Evolutionary conservation across 2,888 invertebrate genomes (phyloP), one percentile per base, ranked within the genome.

Genomic region (Metacarcinus magister): DNA sequence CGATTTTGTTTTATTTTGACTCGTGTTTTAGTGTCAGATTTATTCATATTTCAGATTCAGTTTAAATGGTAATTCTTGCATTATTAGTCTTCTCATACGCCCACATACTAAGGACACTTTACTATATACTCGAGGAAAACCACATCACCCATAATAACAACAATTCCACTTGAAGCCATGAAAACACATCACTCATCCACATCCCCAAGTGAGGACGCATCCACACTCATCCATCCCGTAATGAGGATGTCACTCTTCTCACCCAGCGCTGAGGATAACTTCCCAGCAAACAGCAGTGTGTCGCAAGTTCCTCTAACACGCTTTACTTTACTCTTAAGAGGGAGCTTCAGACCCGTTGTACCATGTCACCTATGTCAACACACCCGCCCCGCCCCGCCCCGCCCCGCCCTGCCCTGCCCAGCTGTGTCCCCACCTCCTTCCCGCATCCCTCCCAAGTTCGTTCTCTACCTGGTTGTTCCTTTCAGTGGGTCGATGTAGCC

Each of bases 401-500:
- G n/a, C 39, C 87, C 19, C n/a, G 4, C 28, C 28, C 28, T n/a
- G 7, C 75, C 75, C 28, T n/a, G 28, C 67, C 87, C 39, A 7
- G 1, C 39, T 39, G 16, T 87, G 39, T 39, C 39, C 16, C 87
- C 39, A 13, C 39, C 87, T 87, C 87, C 39, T 87, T 39, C 87
- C 19, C 75, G 10, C 28, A 4, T 16, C 19, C 39, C 39, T 87
- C 2, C 39, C 39, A 39, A 7, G 60, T 87, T 39, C 87, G 16
- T 87, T 39, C 87, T 87, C 28, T 39, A 13, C 87, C 87, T 87
- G 28, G 82, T 32, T 82, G 16, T 39, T 87, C 87, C 87, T 87
- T 87, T 39, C 39, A 16, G 87, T 87, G 87, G 87, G 87, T 39
- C 87, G 75, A 82, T 87, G 87, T 87, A 39, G 39, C 87, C 16